Evolutionary conservation across 2,888 invertebrate genomes (phyloP).

Genomic region (Lathronympha strigana): DNA sequence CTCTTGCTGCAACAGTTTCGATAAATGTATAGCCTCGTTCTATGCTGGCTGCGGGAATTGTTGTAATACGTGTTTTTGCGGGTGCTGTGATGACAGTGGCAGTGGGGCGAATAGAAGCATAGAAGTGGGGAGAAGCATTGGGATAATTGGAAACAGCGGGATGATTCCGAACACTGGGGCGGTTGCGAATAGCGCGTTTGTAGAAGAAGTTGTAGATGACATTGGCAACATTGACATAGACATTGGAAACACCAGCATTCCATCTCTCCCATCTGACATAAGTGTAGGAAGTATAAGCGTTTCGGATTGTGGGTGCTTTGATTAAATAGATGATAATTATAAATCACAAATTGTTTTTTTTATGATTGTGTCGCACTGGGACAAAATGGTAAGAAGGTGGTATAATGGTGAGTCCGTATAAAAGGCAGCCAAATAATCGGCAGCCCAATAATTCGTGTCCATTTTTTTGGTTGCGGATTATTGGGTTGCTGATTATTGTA

Average conservation of each 20-base stretch:
- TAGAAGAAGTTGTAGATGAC: not conserved
- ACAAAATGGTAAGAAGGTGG: no score
- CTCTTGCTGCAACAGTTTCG: not conserved
- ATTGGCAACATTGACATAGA: not conserved
- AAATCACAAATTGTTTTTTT: not conserved
- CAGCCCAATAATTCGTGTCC: no score
- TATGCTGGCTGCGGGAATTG: slow-evolving; percentile 9
- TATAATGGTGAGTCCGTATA: no score
- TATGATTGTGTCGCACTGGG: no score
- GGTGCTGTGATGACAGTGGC: not conserved
- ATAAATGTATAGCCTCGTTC: slow-evolving; percentile 1
- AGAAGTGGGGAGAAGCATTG: not conserved
- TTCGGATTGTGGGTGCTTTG: slow-evolving; percentile 14
- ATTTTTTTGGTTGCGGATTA: no score
- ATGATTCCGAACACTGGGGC: not conserved
- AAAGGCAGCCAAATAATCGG: no score
- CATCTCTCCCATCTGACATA: no score
- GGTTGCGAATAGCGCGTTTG: not conserved
- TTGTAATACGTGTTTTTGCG: slow-evolving; percentile 3
- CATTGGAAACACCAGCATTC: not conserved
- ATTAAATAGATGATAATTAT: not conserved
- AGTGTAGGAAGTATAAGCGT: slow-evolving; percentile 13
- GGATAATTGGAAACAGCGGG: not conserved
- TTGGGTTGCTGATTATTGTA: no score
- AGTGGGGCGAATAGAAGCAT: not conserved